Conservation (phyloP, 1,140 invertebrate species). For the Drosophila guanche region DNA sequence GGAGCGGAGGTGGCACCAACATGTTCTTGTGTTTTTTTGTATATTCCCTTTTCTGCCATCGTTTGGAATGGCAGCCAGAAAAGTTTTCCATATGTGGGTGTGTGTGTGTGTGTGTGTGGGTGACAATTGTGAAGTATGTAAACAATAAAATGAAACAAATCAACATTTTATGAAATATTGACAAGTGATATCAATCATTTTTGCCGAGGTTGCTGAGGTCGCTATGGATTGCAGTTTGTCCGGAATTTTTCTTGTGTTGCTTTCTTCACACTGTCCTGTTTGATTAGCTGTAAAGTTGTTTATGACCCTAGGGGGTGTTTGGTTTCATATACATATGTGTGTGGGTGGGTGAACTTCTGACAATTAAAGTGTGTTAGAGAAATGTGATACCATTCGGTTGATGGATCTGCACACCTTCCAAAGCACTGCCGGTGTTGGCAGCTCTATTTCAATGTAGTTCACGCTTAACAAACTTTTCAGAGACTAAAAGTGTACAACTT, state of each 20-base stretch:
- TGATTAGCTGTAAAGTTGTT: slow-evolving; percentile 67
- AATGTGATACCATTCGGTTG: too few species aligned
- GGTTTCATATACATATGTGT: background rate
- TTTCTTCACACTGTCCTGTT: slow-evolving; percentile 17
- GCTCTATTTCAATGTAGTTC: too few species aligned
- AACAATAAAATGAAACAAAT: slow-evolving; percentile 79
- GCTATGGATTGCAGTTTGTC: slow-evolving; percentile 25
- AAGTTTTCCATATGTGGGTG: slow-evolving; percentile 20
- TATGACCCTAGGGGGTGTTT: slow-evolving; percentile 9
- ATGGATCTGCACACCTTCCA: too few species aligned
- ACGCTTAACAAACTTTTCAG: background rate
- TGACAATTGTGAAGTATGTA: slow-evolving; percentile 70
- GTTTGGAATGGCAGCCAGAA: slow-evolving; percentile 26
- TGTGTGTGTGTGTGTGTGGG: slow-evolving; percentile 23
- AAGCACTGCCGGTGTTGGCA: too few species aligned
- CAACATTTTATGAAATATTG: slow-evolving; percentile 80
- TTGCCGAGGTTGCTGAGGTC: slow-evolving; percentile 10
- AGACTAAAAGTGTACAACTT: slow-evolving; percentile 1
- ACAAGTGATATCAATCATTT: slow-evolving; percentile 77
- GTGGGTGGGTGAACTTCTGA: background rate
- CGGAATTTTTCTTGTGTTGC: slow-evolving; percentile 5
- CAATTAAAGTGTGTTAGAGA: background rate
- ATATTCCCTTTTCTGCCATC: background rate
- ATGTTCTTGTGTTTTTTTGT: slow-evolving; percentile 11
- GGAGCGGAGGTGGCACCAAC: slow-evolving; percentile 30